A percentile compares a stretch with the other conserved stretches of the same genome.
phyloP scores from a whole-genome alignment of 2,888 invertebrate species.

The Mechanitis messenoides region DNA sequence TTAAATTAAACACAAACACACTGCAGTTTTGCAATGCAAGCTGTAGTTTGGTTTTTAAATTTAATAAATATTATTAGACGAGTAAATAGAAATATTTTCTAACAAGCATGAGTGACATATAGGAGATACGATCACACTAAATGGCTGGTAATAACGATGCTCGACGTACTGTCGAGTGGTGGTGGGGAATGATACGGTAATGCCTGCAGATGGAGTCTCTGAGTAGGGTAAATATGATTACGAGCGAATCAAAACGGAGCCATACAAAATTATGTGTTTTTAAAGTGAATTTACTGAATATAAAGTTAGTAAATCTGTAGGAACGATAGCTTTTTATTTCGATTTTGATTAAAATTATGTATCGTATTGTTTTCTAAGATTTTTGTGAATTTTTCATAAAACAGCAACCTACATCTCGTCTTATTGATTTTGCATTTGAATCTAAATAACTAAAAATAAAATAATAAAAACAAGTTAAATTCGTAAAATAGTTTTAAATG shows the following conservation, averaged over 20 bases:
- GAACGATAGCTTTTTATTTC: no score
- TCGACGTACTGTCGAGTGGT: conserved; percentile 22
- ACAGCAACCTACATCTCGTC: no score
- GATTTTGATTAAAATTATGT: no score
- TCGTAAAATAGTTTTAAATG: no score
- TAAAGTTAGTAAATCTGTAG: not conserved
- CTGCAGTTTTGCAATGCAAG: no score
- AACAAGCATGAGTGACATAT: conserved; percentile 11
- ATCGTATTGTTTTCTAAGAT: no score
- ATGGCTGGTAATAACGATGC: conserved; percentile 24
- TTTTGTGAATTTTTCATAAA: no score
- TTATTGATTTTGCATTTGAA: no score
- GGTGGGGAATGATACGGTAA: conserved; percentile 21
- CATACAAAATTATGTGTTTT: not conserved
- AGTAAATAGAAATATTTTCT: conserved; percentile 10
- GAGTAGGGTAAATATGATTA: conserved; percentile 6
- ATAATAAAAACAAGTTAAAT: no score
- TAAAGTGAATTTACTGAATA: not conserved
- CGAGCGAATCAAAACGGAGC: not conserved
- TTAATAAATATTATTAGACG: not conserved
- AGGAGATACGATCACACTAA: conserved; percentile 21
- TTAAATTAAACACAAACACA: no score
- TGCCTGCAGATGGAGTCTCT: conserved; percentile 18
- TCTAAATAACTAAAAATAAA: no score
- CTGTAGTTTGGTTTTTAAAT: no score